Percentiles rank a stretch among this genome's conserved stretches.
Conservation (phyloP, 2,113 vertebrate species). For the Dasyornis broadbenti region DNA sequence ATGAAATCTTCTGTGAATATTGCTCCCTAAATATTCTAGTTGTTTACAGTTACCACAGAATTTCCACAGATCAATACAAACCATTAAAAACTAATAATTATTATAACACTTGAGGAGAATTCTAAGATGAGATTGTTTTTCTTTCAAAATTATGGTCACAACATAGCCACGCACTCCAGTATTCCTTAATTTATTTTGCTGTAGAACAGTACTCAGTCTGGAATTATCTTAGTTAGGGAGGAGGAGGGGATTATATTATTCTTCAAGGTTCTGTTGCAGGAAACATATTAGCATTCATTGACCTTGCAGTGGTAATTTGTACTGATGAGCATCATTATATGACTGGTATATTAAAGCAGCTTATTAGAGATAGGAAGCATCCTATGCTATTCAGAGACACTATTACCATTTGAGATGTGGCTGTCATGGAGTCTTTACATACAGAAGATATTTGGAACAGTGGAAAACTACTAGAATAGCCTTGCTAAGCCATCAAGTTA, state of each 20-base stretch:
- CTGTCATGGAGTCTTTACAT: slow-evolving; percentile 26
- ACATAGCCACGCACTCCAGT: not conserved
- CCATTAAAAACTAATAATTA: not conserved
- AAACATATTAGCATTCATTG: slow-evolving; percentile 51
- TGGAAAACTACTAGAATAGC: slow-evolving; percentile 39
- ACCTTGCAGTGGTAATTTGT: slow-evolving; percentile 36
- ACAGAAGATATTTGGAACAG: slow-evolving; percentile 23
- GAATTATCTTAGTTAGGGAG: slow-evolving; percentile 17
- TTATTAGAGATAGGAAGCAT: slow-evolving; percentile 44
- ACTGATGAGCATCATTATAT: slow-evolving; percentile 47
- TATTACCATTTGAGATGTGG: slow-evolving; percentile 13
- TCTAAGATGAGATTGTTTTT: not conserved
- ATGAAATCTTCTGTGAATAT: slow-evolving; percentile 1
- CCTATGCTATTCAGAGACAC: slow-evolving; percentile 1
- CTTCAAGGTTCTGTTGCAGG: slow-evolving; percentile 27
- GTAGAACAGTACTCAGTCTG: not conserved
- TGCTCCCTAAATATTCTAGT: not conserved
- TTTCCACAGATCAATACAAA: not conserved
- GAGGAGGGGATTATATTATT: slow-evolving; percentile 4
- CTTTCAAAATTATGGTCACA: not conserved
- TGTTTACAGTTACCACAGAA: not conserved
- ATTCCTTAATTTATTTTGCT: slow-evolving; percentile 40
- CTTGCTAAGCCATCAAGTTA: not conserved
- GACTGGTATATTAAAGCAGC: slow-evolving; percentile 20
- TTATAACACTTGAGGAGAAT: not conserved